phyloP scores from a whole-genome alignment of 2,888 invertebrate species.

The Spicauda simplicius region DNA sequence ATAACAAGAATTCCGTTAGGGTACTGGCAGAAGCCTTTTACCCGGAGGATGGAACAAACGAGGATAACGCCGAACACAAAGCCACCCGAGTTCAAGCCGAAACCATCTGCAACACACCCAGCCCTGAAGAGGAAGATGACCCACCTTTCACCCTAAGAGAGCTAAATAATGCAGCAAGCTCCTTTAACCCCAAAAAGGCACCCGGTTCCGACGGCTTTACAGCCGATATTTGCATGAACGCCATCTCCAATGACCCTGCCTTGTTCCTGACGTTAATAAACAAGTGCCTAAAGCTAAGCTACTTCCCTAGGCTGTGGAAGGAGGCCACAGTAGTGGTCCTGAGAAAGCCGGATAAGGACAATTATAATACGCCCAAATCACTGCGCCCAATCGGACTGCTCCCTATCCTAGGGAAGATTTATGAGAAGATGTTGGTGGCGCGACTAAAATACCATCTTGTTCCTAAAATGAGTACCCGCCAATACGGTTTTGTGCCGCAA shows the following conservation, averaged over 20 bases:
- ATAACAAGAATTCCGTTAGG: background rate
- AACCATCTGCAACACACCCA: background rate
- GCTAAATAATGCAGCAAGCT: background rate
- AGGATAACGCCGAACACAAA: background rate
- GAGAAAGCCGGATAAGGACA: conserved; percentile 7
- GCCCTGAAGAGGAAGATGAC: background rate
- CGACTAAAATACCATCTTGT: background rate
- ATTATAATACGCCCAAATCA: background rate
- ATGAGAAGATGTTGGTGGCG: background rate
- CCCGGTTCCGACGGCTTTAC: background rate
- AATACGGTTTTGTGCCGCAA: background rate
- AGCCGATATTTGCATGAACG: conserved; percentile 4
- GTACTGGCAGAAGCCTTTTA: conserved; percentile 4
- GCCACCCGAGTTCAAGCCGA: background rate
- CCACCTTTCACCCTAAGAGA: conserved; percentile 4
- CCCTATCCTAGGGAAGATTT: conserved; percentile 7
- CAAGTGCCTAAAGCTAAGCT: background rate
- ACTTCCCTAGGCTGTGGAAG: conserved; percentile 10
- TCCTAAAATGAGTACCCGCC: background rate
- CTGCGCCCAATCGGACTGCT: conserved; percentile 7
- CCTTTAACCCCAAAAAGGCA: conserved; percentile 16
- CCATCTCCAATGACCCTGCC: background rate
- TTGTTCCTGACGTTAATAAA: background rate
- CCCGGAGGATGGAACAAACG: background rate
- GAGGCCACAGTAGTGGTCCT: conserved; percentile 9